Base-by-base conservation (phyloP, 2,888 invertebrate genomes). In the Cotesia congregata region DNA sequence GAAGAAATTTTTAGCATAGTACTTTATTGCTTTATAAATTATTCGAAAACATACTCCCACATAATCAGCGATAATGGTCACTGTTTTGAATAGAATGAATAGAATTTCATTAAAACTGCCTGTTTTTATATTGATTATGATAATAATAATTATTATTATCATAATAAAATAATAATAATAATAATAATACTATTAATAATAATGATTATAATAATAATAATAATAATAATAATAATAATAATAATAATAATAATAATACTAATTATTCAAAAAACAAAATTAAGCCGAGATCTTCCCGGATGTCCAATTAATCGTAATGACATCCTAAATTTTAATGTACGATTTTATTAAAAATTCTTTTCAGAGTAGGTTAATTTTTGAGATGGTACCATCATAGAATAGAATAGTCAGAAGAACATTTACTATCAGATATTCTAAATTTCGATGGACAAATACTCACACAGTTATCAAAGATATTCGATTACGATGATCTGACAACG, bases 31-130 rank as follows among this genome's bases (percentile, higher is more conserved):
- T 20, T 68, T 7, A 5, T 17, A 38, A 30, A 30, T 30, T 20
- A 69, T 30, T 17, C n/a, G 38, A 1, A 59, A 59, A 2, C 1
- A 60, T 20, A 70, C 12, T 20, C 9, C 20, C 59, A 30, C 20
- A 69, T 50, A 50, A 4, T 17, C 62, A 62, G 20, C 15, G 6
- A 20, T 70, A n/a, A 60, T 70, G 41, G 50, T 72, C 6, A 12
- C 15, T 41, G 38, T 7, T 20, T 20, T 6, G 41, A 40, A 72
- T 41, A 50, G 30, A 72, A 65, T 6, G 41, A 40, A 72, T 41
- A 50, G 30, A 72, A 65, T 72, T 65, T 60, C n/a, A 65, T 41
- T 17, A 17, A 20, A 65, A 72, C 65, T 72, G 50, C 72, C 72
- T 39, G 65, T 41, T 41, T 41, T 20, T 65, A 64, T 12, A 7